Percentiles rank a stretch among this genome's conserved stretches.
phyloP scores from a whole-genome alignment of 1,140 invertebrate species.

The Lasioglossum albipes region DNA sequence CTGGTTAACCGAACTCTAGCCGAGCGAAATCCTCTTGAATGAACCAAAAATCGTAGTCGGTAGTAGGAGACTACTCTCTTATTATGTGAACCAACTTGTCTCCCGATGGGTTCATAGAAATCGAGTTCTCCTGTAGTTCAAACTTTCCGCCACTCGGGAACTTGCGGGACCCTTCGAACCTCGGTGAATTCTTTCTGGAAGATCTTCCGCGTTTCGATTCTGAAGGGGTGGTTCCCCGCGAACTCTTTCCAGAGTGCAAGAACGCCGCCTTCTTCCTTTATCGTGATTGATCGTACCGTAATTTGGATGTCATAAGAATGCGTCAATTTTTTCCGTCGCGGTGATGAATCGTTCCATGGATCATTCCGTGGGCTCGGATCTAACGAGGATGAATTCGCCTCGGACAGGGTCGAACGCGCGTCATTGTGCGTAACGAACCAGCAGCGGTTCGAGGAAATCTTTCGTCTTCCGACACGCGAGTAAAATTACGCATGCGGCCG shows the following conservation, averaged over 20 bases:
- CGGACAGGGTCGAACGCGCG: constrained; percentile 35
- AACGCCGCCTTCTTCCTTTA: constrained; percentile 22
- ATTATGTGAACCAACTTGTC: no score
- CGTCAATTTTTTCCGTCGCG: constrained; percentile 13
- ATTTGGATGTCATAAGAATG: constrained; percentile 46
- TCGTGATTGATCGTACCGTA: constrained; percentile 45
- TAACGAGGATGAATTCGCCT: constrained; percentile 48
- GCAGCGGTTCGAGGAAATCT: constrained; percentile 30
- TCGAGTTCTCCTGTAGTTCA: no score
- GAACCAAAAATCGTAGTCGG: no score
- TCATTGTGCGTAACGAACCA: constrained; percentile 35
- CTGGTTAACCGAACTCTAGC: no score
- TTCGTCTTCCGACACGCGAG: constrained; percentile 14
- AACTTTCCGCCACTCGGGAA: no score
- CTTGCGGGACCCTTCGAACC: no score
- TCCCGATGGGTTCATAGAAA: no score
- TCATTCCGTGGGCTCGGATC: constrained; percentile 28
- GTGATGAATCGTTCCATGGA: constrained; percentile 38
- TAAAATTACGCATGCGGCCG: not conserved
- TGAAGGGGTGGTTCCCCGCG: not conserved
- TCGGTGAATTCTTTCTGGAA: not conserved
- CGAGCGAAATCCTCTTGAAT: no score
- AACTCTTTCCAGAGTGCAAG: not conserved
- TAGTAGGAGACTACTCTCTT: no score
- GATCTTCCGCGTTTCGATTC: not conserved